Evolutionary conservation across 2,888 invertebrate species (phyloP).

Genomic region (Chesias legatella): DNA sequence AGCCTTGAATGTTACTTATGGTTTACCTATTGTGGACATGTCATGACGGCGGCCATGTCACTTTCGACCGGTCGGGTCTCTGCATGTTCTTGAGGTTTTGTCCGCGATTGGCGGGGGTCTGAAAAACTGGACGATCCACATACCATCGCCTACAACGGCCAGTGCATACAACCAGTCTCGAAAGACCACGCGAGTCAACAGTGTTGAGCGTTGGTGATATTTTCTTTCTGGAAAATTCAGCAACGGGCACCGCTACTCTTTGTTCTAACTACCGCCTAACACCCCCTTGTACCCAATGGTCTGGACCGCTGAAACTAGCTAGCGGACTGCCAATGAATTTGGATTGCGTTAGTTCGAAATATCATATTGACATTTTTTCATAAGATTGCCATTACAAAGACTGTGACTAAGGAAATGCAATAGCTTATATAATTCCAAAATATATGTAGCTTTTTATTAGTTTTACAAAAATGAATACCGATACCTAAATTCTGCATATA

Average conservation of each 20-base stretch:
- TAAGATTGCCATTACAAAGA: constrained; percentile 67
- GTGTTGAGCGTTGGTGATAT: constrained; percentile 74
- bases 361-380: constrained; percentile 53
- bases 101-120: constrained; percentile 78
- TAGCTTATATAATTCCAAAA: not conserved
- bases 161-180: constrained; percentile 69
- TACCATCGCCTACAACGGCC: constrained; percentile 78
- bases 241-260: constrained; percentile 75
- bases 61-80: constrained; percentile 71
- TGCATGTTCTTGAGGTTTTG: constrained; percentile 65
- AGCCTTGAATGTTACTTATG: constrained; percentile 79
- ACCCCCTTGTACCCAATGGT: constrained; percentile 47
- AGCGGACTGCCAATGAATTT: constrained; percentile 46
- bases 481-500: constrained; percentile 3
- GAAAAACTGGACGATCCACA: constrained; percentile 81
- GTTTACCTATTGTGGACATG: constrained; percentile 76
- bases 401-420: constrained; percentile 13
- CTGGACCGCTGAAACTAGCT: constrained; percentile 61
- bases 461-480: constrained; percentile 6
- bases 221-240: constrained; percentile 71
- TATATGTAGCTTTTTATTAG: constrained; percentile 8
- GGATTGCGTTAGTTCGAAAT: constrained; percentile 33
- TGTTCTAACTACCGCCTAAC: constrained; percentile 43
- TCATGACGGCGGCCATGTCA: constrained; percentile 75
- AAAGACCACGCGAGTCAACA: constrained; percentile 55